phyloP scores from a whole-genome alignment of 2,113 vertebrate genomes.

The Elephas maximus region DNA sequence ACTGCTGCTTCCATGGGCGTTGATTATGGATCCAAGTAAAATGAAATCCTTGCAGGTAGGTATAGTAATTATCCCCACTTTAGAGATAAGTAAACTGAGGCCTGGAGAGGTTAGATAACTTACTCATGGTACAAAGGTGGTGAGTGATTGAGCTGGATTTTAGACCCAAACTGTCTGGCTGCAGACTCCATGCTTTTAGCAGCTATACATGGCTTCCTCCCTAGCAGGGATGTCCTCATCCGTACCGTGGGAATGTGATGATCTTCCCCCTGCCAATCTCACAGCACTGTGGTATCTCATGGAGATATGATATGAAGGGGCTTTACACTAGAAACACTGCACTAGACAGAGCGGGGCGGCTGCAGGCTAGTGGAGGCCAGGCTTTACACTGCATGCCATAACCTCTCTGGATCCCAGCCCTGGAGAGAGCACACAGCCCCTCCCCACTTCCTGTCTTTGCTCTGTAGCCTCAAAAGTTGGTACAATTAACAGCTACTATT shows the following conservation, averaged over 20 bases:
- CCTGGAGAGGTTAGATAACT: neutral
- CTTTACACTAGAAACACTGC: neutral
- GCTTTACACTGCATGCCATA: too few species aligned
- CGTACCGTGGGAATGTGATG: too few species aligned
- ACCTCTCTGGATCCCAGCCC: neutral
- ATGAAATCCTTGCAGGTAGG: too few species aligned
- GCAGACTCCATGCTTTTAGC: neutral
- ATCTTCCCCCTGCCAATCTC: neutral
- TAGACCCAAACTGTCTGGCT: neutral
- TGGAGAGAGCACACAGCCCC: neutral
- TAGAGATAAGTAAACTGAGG: neutral
- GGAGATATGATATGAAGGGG: neutral
- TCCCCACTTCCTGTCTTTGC: neutral
- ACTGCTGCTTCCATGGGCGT: too few species aligned
- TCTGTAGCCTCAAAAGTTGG: neutral
- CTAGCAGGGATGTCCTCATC: neutral
- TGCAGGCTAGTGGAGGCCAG: neutral
- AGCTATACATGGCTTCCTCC: neutral
- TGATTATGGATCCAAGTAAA: too few species aligned
- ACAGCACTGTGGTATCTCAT: neutral
- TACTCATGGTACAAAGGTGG: neutral
- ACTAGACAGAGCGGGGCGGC: too few species aligned
- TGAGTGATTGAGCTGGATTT: neutral
- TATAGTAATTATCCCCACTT: neutral
- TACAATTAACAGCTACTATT: slow-evolving; percentile 1